Base-by-base conservation (phyloP, 2,888 invertebrate genomes). In the Synergus gifuensis region DNA sequence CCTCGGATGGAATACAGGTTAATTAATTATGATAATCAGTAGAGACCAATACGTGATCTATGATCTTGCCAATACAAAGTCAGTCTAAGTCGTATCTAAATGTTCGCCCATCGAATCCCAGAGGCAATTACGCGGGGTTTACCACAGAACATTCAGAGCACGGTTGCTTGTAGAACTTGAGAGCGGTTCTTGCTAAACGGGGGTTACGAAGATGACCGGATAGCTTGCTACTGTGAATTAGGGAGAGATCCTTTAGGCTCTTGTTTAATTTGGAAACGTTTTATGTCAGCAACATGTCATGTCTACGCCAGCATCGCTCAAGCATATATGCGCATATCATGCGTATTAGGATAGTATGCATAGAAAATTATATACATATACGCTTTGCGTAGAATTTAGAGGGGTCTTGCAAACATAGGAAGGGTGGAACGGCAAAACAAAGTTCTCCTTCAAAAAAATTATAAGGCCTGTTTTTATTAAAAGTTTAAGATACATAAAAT, bases 241-340 rank as follows among this genome's bases (percentile, higher is more conserved):
- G 28, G 44, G 11, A 14, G 14, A 22, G 46, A 46, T n/a, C 46
- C 46, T 46, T 46, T 14, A 22, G 67, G 46, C 46, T 46, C 67
- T 69, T 69, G 67, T 69, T 69, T 46, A 14, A 69, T 69, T 69
- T 69, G 14, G 8, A 44, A 69, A 69, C 11, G 46, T 46, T 46
- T 69, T 69, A 46, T 69, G 22, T 69, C 46, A 69, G 46, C 46
- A 49, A 46, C 46, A 46, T 46, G 16, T 69, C 67, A 69, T 69
- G 46, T 69, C 12, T 46, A 22, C 14, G 67, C 14, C n/a, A 18
- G 18, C 28, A 69, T 49, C 46, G 46, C 28, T 69, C 67, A 69
- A 46, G 28, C 67, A 44, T 14, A 69, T 9, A 44, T 44, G 11
- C 44, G 2, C 5, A 44, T 5, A 4, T 12, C 7, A 28, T 28